A percentile compares a stretch with the other conserved stretches of the same genome.
These are phyloP conservation scores for Odontophorus gujanensis DNA, from an alignment of 2,113 vertebrate species.

Conservation along the genomic window DNA sequence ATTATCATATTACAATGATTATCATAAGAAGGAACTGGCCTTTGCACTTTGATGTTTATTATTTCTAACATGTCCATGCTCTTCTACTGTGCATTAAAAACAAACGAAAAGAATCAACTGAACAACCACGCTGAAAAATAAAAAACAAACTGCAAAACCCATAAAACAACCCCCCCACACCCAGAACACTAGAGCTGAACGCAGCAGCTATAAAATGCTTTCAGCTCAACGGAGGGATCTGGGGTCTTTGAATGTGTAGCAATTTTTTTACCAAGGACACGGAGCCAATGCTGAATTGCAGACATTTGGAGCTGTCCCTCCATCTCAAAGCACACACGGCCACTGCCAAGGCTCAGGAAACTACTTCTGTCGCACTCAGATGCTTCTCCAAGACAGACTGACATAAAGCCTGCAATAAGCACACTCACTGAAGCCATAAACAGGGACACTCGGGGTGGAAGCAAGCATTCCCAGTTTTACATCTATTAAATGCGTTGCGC, in stretches of 20 bases:
- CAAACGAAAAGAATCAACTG: neutral
- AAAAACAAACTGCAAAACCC: neutral
- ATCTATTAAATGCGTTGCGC: neutral
- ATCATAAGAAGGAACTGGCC: slow-evolving; percentile 38
- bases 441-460: neutral
- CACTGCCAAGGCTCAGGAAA: neutral
- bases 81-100: neutral
- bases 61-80: slow-evolving; percentile 28
- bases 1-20: neutral
- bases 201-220: neutral
- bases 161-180: neutral
- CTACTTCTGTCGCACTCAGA: neutral
- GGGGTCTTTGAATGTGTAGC: neutral
- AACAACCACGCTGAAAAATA: neutral
- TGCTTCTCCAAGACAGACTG: neutral
- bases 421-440: neutral
- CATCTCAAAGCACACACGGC: neutral
- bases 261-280: neutral
- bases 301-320: neutral
- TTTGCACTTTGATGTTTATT: slow-evolving; percentile 51
- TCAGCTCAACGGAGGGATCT: neutral
- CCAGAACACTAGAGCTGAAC: neutral
- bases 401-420: neutral
- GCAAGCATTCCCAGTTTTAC: neutral
- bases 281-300: neutral